Evolutionary conservation across 1,140 invertebrate genomes (phyloP), one percentile per base, ranked within the genome.

Genomic region (Wiebesia pumilae): DNA sequence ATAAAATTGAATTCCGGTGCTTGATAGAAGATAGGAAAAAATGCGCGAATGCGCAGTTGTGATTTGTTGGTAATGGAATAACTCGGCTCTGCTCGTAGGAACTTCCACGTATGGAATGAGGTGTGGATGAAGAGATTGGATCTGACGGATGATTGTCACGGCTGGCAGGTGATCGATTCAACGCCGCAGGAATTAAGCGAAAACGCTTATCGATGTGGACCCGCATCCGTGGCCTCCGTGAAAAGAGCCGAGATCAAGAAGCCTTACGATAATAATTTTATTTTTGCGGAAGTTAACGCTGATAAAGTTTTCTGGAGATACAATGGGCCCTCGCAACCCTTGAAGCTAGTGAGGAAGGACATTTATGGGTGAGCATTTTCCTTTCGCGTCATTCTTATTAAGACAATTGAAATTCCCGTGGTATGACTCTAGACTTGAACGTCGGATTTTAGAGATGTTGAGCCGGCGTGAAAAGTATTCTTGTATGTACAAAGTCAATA

Each of bases 21-120:
- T 62, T 62, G 24, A 4, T 10, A 62, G 21, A 62, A 62, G 24
- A 62, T 3, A 62, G 10, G 14, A 62, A 14, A 62, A 62, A 62
- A 4, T 27, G 2, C 24, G 14, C 24, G 3, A 62, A 27, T 62
- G 58, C 21, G 10, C 27, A 6, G 24, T n/a, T 62, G 58, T 62
- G 58, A 62, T 27, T 62, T 10, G 4, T 27, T 62, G 27, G 3
- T 75, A 43, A 43, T 75, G 24, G 71, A 33, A n/a, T 24, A 21
- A 24, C n/a, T 1, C 3, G 21, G 38, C 1, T 79, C 0, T 35
- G 3, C 3, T 54, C 58, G 73, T 84, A 95, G 95, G 96, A 99
- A 99, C 90, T 99, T 98, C 91, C 98, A 99, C 90, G 98, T 98
- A 6, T 99, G 98, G 98, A 98, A 98, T 92, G 98, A 99, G 93